phyloP scores from a whole-genome alignment of 1,140 invertebrate species.

The Lucilia sericata region DNA sequence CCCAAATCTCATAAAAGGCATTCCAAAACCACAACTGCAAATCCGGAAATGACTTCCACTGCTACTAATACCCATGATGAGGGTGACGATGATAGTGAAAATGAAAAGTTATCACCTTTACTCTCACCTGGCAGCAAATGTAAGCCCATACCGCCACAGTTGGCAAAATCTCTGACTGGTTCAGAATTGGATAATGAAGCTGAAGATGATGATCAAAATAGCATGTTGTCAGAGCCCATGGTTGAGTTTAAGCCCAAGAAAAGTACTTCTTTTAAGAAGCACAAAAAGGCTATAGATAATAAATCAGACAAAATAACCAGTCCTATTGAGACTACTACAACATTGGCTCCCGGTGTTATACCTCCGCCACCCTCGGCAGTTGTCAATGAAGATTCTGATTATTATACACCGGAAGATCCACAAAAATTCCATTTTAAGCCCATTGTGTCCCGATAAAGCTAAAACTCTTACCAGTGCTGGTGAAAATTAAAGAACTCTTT shows the following conservation, averaged over 20 bases:
- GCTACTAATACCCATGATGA: slow-evolving; percentile 58
- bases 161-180: slow-evolving; percentile 56
- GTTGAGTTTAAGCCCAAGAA: slow-evolving; percentile 32
- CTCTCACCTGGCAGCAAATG: slow-evolving; percentile 71
- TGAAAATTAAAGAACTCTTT: slow-evolving; percentile 51
- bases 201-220: slow-evolving; percentile 29
- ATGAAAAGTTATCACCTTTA: slow-evolving; percentile 82
- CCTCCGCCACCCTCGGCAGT: slow-evolving; percentile 21
- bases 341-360: slow-evolving; percentile 12
- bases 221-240: neutral
- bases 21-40: slow-evolving; percentile 46
- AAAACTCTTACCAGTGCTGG: slow-evolving; percentile 55
- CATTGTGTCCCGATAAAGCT: slow-evolving; percentile 65
- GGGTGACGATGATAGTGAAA: slow-evolving; percentile 83
- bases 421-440: slow-evolving; percentile 73
- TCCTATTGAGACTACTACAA: neutral
- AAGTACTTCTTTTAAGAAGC: slow-evolving; percentile 44
- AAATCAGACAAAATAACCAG: neutral
- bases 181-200: slow-evolving; percentile 53
- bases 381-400: slow-evolving; percentile 76
- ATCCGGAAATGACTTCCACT: slow-evolving; percentile 43
- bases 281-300: slow-evolving; percentile 7
- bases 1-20: slow-evolving; percentile 44
- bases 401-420: slow-evolving; percentile 79
- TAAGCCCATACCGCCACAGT: slow-evolving; percentile 33